A percentile compares a stretch with the other conserved stretches of the same genome.
Evolutionary conservation across 2,113 vertebrate species (phyloP).

Genomic region (Leucopsar rothschildi): DNA sequence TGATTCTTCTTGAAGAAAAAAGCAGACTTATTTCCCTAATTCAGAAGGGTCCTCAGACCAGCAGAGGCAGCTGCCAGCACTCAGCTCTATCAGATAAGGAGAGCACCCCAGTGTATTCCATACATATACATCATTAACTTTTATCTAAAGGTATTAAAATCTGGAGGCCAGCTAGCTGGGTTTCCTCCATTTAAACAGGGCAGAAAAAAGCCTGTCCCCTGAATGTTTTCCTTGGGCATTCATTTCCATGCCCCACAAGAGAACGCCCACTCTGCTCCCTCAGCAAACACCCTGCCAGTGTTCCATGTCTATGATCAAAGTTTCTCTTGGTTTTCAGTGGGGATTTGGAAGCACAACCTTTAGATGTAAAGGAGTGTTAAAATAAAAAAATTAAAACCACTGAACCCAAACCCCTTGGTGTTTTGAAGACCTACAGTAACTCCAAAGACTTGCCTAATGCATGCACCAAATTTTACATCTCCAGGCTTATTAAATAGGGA

Average conservation of each 20-base stretch:
- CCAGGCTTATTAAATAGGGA: conserved; percentile 18
- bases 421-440: not conserved
- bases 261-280: not conserved
- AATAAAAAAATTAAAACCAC: not conserved
- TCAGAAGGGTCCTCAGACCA: not conserved
- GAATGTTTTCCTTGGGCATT: not conserved
- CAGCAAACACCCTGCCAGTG: not conserved
- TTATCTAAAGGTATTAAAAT: not conserved
- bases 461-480: conserved; percentile 6
- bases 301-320: not conserved
- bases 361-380: not conserved
- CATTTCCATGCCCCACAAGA: not conserved
- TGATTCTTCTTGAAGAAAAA: not conserved
- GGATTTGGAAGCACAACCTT: not conserved
- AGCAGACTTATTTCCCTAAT: not conserved
- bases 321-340: not conserved
- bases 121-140: not conserved
- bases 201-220: not conserved
- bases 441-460: not conserved
- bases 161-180: not conserved
- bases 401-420: not conserved
- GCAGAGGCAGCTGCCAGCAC: not conserved
- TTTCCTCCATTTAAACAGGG: not conserved
- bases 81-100: not conserved
- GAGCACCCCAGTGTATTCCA: not conserved